Percentiles rank a stretch among this genome's conserved stretches.
phyloP scores from a whole-genome alignment of 2,113 vertebrate species.

The Candoia aspera region DNA sequence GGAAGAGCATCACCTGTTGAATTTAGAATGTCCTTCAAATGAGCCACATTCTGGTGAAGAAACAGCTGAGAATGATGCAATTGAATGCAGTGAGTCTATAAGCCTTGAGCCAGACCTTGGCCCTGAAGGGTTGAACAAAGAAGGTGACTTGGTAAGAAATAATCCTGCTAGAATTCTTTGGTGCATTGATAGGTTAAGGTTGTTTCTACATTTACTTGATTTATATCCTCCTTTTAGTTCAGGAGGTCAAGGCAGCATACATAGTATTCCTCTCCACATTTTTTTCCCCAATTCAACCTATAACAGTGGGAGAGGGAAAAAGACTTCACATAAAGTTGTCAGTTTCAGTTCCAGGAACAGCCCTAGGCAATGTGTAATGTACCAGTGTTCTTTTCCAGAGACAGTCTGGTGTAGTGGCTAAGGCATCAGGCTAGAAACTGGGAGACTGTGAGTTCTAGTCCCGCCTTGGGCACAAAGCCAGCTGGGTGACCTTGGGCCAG shows the following conservation, averaged over 20 bases:
- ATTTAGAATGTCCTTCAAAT: constrained; percentile 21
- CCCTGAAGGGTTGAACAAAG: constrained; percentile 62
- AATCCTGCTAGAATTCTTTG: not conserved
- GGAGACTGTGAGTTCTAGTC: too few species aligned
- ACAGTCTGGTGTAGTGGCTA: too few species aligned
- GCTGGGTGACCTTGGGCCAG: too few species aligned
- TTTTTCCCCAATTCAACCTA: not conserved
- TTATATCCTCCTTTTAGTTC: not conserved
- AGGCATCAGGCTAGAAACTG: too few species aligned
- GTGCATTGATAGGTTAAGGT: not conserved
- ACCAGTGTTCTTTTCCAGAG: too few species aligned
- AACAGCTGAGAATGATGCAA: constrained; percentile 27
- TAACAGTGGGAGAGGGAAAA: not conserved
- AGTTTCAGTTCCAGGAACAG: not conserved
- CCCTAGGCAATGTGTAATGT: not conserved
- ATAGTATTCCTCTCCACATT: not conserved
- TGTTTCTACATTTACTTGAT: not conserved
- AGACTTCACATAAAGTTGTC: not conserved
- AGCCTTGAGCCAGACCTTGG: constrained; percentile 72
- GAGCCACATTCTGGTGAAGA: constrained; percentile 45
- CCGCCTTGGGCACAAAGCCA: too few species aligned
- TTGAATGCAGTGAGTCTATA: constrained; percentile 72
- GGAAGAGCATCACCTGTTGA: constrained; percentile 11
- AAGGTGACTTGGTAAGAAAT: constrained; percentile 65
- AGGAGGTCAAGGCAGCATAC: not conserved